A percentile compares a stretch with the other conserved stretches of the same genome.
phyloP scores from a whole-genome alignment of 2,888 invertebrate species.

The Lepidochitona cinerea region DNA sequence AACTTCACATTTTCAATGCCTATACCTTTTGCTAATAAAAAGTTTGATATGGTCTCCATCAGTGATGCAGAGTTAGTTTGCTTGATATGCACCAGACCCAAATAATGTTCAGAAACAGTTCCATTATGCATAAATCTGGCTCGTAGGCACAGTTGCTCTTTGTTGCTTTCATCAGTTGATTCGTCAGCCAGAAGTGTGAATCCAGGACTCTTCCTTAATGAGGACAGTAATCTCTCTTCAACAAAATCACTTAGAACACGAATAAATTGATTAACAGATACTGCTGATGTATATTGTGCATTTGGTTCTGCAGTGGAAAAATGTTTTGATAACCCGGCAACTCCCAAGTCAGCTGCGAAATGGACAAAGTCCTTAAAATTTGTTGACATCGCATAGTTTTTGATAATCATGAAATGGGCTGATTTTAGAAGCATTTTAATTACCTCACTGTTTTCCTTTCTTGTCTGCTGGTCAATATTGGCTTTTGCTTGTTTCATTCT shows the following conservation, averaged over 20 bases:
- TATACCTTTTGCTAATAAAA: background rate
- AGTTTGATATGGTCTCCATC: background rate
- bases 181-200: background rate
- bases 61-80: background rate
- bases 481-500: background rate
- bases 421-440: background rate
- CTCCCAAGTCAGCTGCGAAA: too few relatives aligned
- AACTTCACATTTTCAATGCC: background rate
- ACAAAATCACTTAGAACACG: too few relatives aligned
- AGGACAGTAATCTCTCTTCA: too few relatives aligned
- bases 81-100: background rate
- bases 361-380: too few relatives aligned
- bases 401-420: background rate
- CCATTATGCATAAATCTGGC: background rate
- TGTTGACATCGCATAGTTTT: background rate
- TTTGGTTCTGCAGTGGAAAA: too few relatives aligned
- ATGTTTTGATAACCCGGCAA: too few relatives aligned
- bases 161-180: background rate
- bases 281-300: too few relatives aligned
- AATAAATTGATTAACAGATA: too few relatives aligned
- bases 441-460: background rate
- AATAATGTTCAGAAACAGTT: background rate
- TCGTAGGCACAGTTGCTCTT: background rate
- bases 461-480: background rate
- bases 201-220: background rate